Percentiles rank a stretch among this genome's conserved stretches.
Evolutionary conservation across 2,888 invertebrate genomes (phyloP).

Genomic region (Oscheius myriophilus): DNA sequence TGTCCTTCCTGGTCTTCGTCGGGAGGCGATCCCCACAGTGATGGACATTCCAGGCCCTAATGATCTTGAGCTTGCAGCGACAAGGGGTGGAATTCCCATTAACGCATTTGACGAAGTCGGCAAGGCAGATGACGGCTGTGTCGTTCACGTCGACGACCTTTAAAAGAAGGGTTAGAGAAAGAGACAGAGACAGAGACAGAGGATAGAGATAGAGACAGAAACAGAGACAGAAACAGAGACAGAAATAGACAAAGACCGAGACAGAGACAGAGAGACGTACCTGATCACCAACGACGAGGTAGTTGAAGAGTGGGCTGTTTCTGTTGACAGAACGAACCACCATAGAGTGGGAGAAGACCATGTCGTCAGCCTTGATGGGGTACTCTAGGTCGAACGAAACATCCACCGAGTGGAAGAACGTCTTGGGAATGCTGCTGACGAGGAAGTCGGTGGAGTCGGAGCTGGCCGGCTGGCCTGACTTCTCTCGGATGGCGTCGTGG

Average conservation of each 20-base stretch:
- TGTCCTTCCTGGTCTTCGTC: neutral
- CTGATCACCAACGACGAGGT: slow-evolving; percentile 13
- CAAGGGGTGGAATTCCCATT: too few relatives aligned
- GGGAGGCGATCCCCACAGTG: slow-evolving; percentile 1
- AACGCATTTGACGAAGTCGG: neutral
- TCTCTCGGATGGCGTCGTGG: too few relatives aligned
- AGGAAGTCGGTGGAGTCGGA: too few relatives aligned
- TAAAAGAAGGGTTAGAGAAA: too few relatives aligned
- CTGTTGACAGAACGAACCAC: neutral
- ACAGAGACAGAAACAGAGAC: too few relatives aligned
- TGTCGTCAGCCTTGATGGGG: too few relatives aligned
- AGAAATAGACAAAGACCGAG: too few relatives aligned
- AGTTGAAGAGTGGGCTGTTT: neutral
- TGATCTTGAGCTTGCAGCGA: neutral
- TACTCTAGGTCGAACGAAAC: neutral
- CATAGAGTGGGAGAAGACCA: neutral
- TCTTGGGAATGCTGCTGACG: neutral
- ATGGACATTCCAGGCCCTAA: slow-evolving; percentile 2
- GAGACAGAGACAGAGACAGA: too few relatives aligned
- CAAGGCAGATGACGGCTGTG: neutral
- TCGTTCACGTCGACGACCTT: slow-evolving; percentile 5
- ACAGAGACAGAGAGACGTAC: neutral
- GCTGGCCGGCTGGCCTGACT: too few relatives aligned
- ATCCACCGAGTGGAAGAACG: slow-evolving; percentile 2
- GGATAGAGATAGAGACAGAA: too few relatives aligned